Percentiles rank a stretch among this genome's conserved stretches.
phyloP scores from a whole-genome alignment of 2,888 invertebrate genomes.

The Phragmatobia fuliginosa region DNA sequence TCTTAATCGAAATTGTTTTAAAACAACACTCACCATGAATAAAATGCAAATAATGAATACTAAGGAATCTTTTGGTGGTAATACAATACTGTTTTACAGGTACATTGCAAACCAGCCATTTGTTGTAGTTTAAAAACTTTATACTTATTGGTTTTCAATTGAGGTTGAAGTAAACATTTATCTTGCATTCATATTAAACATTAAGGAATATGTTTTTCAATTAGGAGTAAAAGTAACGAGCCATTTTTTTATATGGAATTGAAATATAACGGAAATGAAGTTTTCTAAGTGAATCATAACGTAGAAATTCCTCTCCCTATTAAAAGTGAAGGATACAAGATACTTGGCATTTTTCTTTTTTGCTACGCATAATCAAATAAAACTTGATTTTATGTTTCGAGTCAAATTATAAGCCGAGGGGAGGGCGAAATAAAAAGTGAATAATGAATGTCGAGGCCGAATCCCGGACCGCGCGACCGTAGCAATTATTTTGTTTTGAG shows the following conservation, averaged over 20 bases:
- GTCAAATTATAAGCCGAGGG: slow-evolving; percentile 85
- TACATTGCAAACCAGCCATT: neutral
- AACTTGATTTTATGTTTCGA: slow-evolving; percentile 86
- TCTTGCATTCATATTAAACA: neutral
- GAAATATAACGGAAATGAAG: slow-evolving; percentile 60
- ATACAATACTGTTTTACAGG: neutral
- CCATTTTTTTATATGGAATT: slow-evolving; percentile 34
- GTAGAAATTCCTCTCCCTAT: slow-evolving; percentile 71
- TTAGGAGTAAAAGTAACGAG: slow-evolving; percentile 25
- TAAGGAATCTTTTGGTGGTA: neutral
- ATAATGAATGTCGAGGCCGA: slow-evolving; percentile 85
- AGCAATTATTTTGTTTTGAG: slow-evolving; percentile 87
- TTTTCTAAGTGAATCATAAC: slow-evolving; percentile 66
- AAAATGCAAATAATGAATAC: slow-evolving; percentile 26
- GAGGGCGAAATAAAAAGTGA: slow-evolving; percentile 85
- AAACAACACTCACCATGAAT: slow-evolving; percentile 34
- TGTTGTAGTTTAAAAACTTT: neutral
- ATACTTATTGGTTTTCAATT: neutral
- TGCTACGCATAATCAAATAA: slow-evolving; percentile 83
- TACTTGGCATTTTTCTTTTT: slow-evolving; percentile 75
- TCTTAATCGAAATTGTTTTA: slow-evolving; percentile 36
- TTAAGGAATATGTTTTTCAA: slow-evolving; percentile 1
- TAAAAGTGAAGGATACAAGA: slow-evolving; percentile 78
- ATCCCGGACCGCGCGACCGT: slow-evolving; percentile 83
- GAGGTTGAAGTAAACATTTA: neutral